phyloP scores from a whole-genome alignment of 2,113 vertebrate genomes.

The Haemorhous mexicanus region DNA sequence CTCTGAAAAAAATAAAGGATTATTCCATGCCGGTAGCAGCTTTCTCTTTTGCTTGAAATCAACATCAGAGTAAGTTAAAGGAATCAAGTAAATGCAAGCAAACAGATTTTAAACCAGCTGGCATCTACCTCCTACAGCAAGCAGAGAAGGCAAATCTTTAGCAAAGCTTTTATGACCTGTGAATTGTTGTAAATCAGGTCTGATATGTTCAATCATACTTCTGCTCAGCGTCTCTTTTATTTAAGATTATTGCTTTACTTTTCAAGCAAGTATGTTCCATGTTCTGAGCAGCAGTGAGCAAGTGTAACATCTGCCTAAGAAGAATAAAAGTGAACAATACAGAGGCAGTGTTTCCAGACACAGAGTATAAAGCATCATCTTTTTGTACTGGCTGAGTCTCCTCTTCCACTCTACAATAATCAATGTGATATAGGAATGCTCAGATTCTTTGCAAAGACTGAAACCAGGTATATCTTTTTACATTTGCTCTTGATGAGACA shows the following conservation, averaged over 20 bases:
- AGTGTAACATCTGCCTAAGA: not conserved
- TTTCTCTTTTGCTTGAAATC: not conserved
- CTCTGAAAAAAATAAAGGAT: not conserved
- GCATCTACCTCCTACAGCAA: not conserved
- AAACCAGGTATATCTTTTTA: not conserved
- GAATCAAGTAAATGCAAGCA: not conserved
- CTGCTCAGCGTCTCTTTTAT: not conserved
- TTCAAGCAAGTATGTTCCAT: not conserved
- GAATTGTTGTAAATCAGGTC: not conserved
- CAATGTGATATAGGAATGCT: not conserved
- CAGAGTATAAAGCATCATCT: not conserved
- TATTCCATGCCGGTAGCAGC: not conserved
- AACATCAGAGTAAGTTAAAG: not conserved
- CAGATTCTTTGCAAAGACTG: not conserved
- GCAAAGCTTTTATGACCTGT: not conserved
- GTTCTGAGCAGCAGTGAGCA: not conserved
- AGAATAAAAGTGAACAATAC: not conserved
- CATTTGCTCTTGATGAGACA: not conserved
- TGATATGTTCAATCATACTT: not conserved
- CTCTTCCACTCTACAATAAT: not conserved
- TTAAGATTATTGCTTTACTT: not conserved
- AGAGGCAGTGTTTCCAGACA: not conserved
- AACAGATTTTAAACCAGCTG: not conserved
- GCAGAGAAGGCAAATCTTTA: not conserved
- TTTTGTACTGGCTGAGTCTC: not conserved